Percentiles rank a stretch among this genome's conserved stretches.
Evolutionary conservation across 2,113 vertebrate genomes (phyloP).

Genomic region (Phaetusa simplex): DNA sequence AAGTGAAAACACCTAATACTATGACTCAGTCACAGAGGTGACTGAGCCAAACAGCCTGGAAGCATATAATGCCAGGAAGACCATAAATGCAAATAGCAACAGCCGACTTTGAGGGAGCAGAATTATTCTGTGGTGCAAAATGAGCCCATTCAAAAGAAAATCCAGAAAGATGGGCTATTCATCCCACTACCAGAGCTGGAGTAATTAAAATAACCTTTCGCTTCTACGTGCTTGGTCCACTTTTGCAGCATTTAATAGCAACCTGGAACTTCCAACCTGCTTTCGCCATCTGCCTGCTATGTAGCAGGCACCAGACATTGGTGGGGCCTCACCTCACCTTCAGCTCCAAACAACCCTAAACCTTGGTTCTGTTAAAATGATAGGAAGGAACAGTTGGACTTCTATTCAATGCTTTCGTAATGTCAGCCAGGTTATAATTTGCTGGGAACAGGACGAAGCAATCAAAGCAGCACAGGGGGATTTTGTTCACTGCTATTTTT

Average conservation of each 20-base stretch:
- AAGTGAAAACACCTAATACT: not conserved
- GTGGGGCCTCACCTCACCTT: not conserved
- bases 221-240: not conserved
- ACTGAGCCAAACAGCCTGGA: not conserved
- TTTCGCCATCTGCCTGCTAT: not conserved
- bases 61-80: not conserved
- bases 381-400: not conserved
- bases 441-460: not conserved
- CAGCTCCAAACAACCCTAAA: not conserved
- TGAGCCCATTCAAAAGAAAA: not conserved
- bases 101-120: not conserved
- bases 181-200: not conserved
- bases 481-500: not conserved
- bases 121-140: not conserved
- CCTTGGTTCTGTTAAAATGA: not conserved
- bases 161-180: not conserved
- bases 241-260: not conserved
- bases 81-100: not conserved
- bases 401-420: not conserved
- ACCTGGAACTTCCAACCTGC: not conserved
- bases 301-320: not conserved
- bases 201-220: not conserved
- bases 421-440: not conserved
- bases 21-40: not conserved
- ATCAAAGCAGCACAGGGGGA: not conserved